These are phyloP conservation scores for Eupsilia transversa DNA, from an alignment of 2,888 invertebrate genomes.

Conservation along the genomic window DNA sequence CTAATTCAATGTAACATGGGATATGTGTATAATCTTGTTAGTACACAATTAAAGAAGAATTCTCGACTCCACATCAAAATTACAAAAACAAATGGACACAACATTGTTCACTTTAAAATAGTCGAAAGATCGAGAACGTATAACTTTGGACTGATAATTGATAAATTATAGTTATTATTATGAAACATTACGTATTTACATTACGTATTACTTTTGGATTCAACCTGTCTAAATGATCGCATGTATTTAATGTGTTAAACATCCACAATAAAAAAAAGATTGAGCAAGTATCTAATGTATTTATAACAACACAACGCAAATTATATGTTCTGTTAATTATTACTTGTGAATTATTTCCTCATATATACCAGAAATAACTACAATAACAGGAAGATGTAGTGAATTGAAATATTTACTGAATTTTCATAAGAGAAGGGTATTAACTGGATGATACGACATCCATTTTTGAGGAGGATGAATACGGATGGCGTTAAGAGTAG, in stretches of 20 bases:
- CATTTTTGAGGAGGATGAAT: not conserved
- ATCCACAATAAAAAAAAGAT: slow-evolving; percentile 13
- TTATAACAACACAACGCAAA: slow-evolving; percentile 27
- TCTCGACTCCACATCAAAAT: not conserved
- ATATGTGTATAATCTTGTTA: not conserved
- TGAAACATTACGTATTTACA: not conserved
- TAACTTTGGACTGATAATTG: not conserved
- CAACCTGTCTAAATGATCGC: slow-evolving; percentile 13
- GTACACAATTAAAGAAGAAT: not conserved
- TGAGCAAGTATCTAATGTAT: slow-evolving; percentile 16
- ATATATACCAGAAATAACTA: slow-evolving; percentile 15
- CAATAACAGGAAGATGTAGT: slow-evolving; percentile 36
- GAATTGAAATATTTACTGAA: not conserved
- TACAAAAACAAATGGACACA: not conserved
- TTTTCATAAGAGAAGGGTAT: not conserved
- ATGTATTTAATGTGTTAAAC: slow-evolving; percentile 8
- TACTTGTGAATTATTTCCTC: slow-evolving; percentile 37
- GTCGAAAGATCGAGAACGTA: not conserved
- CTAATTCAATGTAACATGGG: not conserved
- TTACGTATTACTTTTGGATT: not conserved
- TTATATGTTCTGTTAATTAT: slow-evolving; percentile 22
- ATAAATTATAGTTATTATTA: slow-evolving; percentile 5
- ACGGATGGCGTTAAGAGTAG: not conserved
- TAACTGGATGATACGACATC: too few relatives aligned
- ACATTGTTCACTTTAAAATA: not conserved